Evolutionary conservation across 2,113 vertebrate species (phyloP).

Genomic region (Geococcyx californianus): DNA sequence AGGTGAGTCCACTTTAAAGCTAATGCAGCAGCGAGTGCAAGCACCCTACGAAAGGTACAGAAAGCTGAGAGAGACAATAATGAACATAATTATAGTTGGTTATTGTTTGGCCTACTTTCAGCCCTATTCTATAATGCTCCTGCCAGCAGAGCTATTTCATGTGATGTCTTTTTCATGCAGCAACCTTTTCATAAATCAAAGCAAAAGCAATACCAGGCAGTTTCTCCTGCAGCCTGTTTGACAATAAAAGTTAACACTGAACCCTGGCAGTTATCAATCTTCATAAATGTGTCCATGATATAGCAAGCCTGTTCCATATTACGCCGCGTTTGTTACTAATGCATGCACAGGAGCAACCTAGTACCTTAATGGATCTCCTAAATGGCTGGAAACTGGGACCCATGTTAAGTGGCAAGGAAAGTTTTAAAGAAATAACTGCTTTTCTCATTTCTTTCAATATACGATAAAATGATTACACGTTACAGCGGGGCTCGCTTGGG

Average conservation of each 20-base stretch:
- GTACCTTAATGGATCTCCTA: constrained; percentile 43
- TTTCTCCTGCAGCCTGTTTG: constrained; percentile 69
- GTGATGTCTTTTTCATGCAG: constrained; percentile 66
- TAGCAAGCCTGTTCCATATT: constrained; percentile 15
- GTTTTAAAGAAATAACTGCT: not conserved
- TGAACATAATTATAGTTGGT: constrained; percentile 61
- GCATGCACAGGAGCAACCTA: constrained; percentile 45
- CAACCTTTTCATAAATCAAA: constrained; percentile 75
- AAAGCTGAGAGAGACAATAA: constrained; percentile 25
- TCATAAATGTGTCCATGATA: constrained; percentile 72
- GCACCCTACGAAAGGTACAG: not conserved
- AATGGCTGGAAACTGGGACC: constrained; percentile 35
- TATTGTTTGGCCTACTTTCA: constrained; percentile 63
- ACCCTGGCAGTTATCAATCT: constrained; percentile 72
- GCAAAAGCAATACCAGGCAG: constrained; percentile 61
- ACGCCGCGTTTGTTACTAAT: constrained; percentile 39
- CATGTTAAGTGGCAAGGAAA: constrained; percentile 38
- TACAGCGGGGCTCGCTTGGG: not conserved
- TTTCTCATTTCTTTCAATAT: not conserved
- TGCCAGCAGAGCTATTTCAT: constrained; percentile 59
- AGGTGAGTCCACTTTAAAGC: not conserved
- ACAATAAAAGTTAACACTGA: constrained; percentile 75
- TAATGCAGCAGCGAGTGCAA: not conserved
- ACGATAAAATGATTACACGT: not conserved
- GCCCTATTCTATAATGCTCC: not conserved